phyloP scores from a whole-genome alignment of 2,888 invertebrate species.

The Busseola fusca region DNA sequence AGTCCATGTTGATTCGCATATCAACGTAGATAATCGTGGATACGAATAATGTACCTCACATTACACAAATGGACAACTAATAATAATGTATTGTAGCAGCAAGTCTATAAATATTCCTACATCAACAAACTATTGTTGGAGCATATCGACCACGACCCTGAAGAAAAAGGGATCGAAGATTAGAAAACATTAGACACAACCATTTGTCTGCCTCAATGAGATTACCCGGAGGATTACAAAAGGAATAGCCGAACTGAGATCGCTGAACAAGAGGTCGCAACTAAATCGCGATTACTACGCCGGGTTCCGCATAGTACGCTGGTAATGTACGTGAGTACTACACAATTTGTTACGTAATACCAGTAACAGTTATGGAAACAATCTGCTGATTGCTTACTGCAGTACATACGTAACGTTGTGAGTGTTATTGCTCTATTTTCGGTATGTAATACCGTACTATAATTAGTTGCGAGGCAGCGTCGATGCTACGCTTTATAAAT shows the following conservation, averaged over 20 bases:
- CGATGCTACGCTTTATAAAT: constrained; percentile 62
- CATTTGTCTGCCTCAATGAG: constrained; percentile 73
- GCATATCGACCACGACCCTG: constrained; percentile 53
- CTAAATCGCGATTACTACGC: constrained; percentile 73
- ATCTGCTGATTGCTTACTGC: constrained; percentile 71
- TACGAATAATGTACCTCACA: not conserved
- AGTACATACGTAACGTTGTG: constrained; percentile 71
- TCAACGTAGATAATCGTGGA: not conserved
- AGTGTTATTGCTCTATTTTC: constrained; percentile 76
- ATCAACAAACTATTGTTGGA: constrained; percentile 34
- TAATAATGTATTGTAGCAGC: constrained; percentile 12
- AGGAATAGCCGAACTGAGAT: constrained; percentile 63
- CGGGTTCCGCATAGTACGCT: constrained; percentile 60
- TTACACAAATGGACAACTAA: constrained; percentile 17
- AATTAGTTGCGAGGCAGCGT: constrained; percentile 68
- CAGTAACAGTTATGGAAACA: constrained; percentile 80
- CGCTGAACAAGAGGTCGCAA: constrained; percentile 67
- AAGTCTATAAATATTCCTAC: constrained; percentile 32
- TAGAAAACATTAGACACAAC: constrained; percentile 67
- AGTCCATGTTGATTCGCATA: not conserved
- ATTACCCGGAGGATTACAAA: constrained; percentile 73
- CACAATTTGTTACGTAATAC: constrained; percentile 75
- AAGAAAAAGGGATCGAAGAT: constrained; percentile 63
- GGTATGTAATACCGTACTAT: constrained; percentile 66
- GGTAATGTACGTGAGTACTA: constrained; percentile 68